A percentile compares a stretch with the other conserved stretches of the same genome.
Evolutionary conservation across 2,797 vertebrate genomes (phyloP).

Genomic region (Paguma larvata): DNA sequence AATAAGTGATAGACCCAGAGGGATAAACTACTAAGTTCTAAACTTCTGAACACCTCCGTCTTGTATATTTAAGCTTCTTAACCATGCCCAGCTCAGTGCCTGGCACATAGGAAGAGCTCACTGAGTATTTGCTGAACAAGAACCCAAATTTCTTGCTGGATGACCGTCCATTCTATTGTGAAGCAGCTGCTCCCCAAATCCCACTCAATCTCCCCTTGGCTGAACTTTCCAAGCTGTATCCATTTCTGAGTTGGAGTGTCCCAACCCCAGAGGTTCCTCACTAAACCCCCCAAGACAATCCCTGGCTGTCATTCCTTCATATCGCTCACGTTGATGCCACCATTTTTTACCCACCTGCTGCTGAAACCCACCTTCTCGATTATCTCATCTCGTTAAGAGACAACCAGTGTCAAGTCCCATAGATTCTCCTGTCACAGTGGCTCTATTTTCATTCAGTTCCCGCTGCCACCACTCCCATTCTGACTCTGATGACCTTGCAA

Average conservation of each 20-base stretch:
- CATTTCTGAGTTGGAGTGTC: background rate
- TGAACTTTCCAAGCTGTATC: background rate
- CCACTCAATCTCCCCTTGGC: background rate
- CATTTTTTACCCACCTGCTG: background rate
- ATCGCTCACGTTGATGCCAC: background rate
- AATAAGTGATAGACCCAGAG: background rate
- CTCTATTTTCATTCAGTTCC: background rate
- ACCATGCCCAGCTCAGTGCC: background rate
- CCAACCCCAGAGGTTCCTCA: background rate
- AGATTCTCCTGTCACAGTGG: background rate
- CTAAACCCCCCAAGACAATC: background rate
- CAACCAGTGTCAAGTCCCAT: background rate
- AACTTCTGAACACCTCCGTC: background rate
- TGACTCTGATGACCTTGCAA: background rate
- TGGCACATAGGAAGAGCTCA: background rate
- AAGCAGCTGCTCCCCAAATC: background rate
- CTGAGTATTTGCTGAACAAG: constrained; percentile 40
- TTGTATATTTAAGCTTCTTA: constrained; percentile 13
- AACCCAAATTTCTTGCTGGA: background rate
- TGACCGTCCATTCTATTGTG: background rate
- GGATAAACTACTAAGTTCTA: background rate
- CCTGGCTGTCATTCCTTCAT: background rate
- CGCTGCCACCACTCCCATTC: background rate
- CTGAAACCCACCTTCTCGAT: background rate
- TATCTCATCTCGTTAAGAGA: background rate